phyloP scores from a whole-genome alignment of 1,140 invertebrate species.

The Aphis craccivora region DNA sequence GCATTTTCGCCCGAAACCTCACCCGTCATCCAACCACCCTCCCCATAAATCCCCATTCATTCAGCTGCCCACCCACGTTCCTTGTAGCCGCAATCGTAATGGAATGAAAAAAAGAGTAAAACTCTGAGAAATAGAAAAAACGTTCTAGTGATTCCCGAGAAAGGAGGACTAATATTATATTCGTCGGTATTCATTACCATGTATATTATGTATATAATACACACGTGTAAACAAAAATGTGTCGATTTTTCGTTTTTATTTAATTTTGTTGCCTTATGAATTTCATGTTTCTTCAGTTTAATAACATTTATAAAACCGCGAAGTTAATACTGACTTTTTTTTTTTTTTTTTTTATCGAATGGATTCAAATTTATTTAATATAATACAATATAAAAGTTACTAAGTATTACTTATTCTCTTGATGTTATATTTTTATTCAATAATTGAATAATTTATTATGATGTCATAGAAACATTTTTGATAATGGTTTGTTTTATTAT shows the following conservation, averaged over 20 bases:
- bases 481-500: background rate
- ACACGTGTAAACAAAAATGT: background rate
- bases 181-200: background rate
- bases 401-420: background rate
- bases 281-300: background rate
- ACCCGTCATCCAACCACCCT: background rate
- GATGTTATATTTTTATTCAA: background rate
- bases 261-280: background rate
- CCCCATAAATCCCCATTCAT: background rate
- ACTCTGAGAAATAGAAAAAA: background rate
- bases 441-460: background rate
- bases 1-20: constrained; percentile 8
- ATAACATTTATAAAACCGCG: background rate
- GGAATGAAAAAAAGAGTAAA: constrained; percentile 27
- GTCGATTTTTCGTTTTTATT: background rate
- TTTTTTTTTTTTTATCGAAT: background rate
- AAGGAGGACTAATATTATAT: background rate
- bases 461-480: background rate
- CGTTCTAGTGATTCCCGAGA: background rate
- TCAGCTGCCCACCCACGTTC: background rate
- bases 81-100: background rate
- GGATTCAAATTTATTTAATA: background rate
- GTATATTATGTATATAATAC: background rate
- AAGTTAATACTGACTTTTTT: no score
- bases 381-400: background rate